These are phyloP conservation scores for Epistrophe eligans DNA, from an alignment of 2,888 invertebrate genomes.

Conservation along the genomic window DNA sequence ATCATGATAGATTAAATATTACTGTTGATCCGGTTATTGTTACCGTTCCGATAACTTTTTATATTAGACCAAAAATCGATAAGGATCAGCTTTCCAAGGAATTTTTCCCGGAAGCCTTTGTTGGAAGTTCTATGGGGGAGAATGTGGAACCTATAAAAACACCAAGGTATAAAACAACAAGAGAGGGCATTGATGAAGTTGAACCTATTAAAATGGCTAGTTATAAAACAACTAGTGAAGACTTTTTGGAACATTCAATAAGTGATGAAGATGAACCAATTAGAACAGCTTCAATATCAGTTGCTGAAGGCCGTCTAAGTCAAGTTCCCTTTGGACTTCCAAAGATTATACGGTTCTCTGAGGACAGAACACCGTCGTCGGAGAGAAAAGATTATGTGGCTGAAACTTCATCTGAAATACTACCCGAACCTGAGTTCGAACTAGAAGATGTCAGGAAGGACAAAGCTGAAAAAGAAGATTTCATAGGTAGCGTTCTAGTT, in stretches of 20 bases:
- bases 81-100: conserved; percentile 12
- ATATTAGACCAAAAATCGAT: conserved; percentile 31
- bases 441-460: not conserved
- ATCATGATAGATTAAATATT: conserved; percentile 11
- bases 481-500: not conserved
- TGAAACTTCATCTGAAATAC: not conserved
- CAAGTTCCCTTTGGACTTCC: not conserved
- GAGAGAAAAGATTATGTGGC: not conserved
- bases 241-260: not conserved
- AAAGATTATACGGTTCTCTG: not conserved
- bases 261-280: conserved; percentile 4
- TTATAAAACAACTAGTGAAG: not conserved
- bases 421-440: not conserved
- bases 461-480: not conserved
- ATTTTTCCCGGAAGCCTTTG: not conserved
- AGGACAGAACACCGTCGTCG: not conserved
- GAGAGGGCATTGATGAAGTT: not conserved
- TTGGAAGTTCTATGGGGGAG: not conserved
- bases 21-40: conserved; percentile 65
- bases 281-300: conserved; percentile 29
- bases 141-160: not conserved
- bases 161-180: not conserved
- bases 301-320: not conserved
- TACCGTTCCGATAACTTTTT: conserved; percentile 71
- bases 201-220: not conserved